Base-by-base conservation (phyloP, 2,888 invertebrate genomes). In the Orthonychiurus folsomi region DNA sequence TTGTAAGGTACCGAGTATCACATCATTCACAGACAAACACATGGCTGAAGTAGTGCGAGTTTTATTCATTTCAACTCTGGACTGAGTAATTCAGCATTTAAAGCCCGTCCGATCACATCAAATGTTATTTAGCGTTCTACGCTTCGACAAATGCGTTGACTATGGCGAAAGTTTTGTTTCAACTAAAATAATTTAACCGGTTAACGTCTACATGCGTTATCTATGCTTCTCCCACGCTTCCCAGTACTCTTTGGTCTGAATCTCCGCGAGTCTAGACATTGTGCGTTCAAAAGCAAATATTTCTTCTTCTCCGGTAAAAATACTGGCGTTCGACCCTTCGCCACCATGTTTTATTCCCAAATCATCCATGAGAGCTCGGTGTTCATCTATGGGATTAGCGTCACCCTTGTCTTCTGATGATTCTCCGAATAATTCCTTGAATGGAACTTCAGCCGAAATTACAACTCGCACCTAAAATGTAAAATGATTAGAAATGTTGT, bases 301-400 rank as follows among this genome's bases (percentile, higher is more conserved):
- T 80, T 99, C 99, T 78, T 99, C 99, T 77, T 93, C 93, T 0
- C 97, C 97, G 1, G 94, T 95, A 75, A 99, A 97, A 72, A 99
- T 87, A 74, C 89, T 93, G 2, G 93, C 88, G 68, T 84, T 83
- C 23, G 88, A 85, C 79, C 82, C 79, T 78, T 86, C 87, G 58
- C 87, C 85, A 71, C 84, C 84, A 72, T 85, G 85, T 1, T 83
- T 82, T 62, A 97, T 89, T 73, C 88, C 87, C 67, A 99, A 82
- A 78, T 99, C 97, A 76, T 97, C 97, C 93, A 97, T 95, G 1
- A 99, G 80, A 73, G 86, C 84, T 74, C 93, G 82, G 72, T 90
- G 86, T 9, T 88, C 86, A 77, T 95, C 93, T 37, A 81, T 82
- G 63, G 85, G 81, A 64, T 80, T 80, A n/a, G 76, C 76, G 67